Percentiles rank a stretch among this genome's conserved stretches.
Conservation (phyloP, 92 coral and sea anemone genomes). For the Blastomussa wellsi region DNA sequence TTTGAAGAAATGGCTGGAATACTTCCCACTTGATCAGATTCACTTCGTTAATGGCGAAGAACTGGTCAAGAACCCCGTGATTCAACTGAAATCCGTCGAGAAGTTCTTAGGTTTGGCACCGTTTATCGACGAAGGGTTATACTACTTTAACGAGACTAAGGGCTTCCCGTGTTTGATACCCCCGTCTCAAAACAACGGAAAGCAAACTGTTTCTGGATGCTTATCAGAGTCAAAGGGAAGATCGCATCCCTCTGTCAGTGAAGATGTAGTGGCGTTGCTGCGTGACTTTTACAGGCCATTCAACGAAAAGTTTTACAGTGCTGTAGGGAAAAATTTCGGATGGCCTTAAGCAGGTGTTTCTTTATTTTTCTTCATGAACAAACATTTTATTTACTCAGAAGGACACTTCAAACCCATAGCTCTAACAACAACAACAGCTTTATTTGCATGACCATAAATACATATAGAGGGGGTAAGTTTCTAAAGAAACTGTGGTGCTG, state of each 20-base stretch:
- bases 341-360: conserved; percentile 45
- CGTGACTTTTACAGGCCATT: conserved; percentile 56
- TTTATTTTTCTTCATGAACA: too few relatives aligned
- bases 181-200: not conserved
- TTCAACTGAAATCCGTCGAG: conserved; percentile 51
- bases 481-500: too few relatives aligned
- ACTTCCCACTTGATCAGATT: conserved; percentile 54
- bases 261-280: conserved; percentile 39
- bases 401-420: not conserved
- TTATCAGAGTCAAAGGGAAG: conserved; percentile 60
- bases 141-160: conserved; percentile 56
- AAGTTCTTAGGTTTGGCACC: conserved; percentile 46
- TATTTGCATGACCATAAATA: too few relatives aligned
- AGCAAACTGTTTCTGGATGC: conserved; percentile 21
- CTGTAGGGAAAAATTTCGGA: conserved; percentile 52
- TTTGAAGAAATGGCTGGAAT: conserved; percentile 52
- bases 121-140: conserved; percentile 38
- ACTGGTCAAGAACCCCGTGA: conserved; percentile 45
- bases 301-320: conserved; percentile 47
- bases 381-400: too few relatives aligned
- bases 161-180: conserved; percentile 60
- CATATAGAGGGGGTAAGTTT: too few relatives aligned
- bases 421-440: not conserved
- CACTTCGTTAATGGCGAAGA: conserved; percentile 65
- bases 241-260: conserved; percentile 46